Percentiles rank a stretch among this genome's conserved stretches.
These are phyloP conservation scores for Hydrotaea diabolus DNA, from an alignment of 2,888 invertebrate genomes.

Conservation along the genomic window DNA sequence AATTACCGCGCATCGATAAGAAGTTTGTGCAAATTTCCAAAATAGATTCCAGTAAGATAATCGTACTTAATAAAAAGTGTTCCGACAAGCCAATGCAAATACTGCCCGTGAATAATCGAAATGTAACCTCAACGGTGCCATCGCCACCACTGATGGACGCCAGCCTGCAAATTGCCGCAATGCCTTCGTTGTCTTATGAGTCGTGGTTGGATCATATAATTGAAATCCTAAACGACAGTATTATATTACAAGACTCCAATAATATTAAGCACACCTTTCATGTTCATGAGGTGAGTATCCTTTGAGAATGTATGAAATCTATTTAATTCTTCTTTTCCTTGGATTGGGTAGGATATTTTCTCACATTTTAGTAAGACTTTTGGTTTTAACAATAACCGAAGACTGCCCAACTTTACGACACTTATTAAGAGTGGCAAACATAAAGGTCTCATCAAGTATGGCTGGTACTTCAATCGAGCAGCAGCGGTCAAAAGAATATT, in stretches of 20 bases:
- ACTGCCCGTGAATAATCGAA: constrained; percentile 1
- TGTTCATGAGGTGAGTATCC: constrained; percentile 83
- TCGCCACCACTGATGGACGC: background rate
- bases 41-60: constrained; percentile 41
- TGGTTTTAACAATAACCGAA: constrained; percentile 84
- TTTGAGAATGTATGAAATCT: background rate
- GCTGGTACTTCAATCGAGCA: constrained; percentile 87
- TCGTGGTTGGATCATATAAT: constrained; percentile 89
- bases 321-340: constrained; percentile 60
- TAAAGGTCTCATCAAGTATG: constrained; percentile 86
- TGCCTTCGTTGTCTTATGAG: constrained; percentile 82
- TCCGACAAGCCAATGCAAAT: background rate
- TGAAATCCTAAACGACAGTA: constrained; percentile 88
- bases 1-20: constrained; percentile 14
- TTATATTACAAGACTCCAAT: constrained; percentile 86
- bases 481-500: constrained; percentile 88
- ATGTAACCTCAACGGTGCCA: background rate
- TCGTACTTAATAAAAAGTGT: constrained; percentile 43
- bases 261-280: constrained; percentile 86
- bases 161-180: constrained; percentile 13
- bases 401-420: constrained; percentile 85
- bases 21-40: constrained; percentile 53
- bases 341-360: constrained; percentile 84
- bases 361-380: constrained; percentile 87
- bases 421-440: constrained; percentile 85